Evolutionary conservation across 2,797 vertebrate genomes (phyloP), one percentile per base, ranked within the genome.

Genomic region (Chaunax sp.): DNA sequence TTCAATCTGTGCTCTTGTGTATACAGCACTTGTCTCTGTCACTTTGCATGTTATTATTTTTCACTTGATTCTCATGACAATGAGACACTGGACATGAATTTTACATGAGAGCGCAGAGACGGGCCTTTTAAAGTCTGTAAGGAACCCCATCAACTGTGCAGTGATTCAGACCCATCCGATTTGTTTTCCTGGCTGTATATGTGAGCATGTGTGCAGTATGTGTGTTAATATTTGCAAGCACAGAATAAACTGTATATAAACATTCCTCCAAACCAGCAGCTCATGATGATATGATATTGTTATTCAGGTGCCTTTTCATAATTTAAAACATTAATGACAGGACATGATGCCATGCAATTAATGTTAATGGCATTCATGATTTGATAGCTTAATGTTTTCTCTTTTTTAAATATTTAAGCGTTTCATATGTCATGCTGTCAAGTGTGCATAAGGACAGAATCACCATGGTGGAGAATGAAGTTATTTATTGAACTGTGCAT

Each of bases 41-140:
- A 44, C 77, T 69, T 80, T 78, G 71, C 59, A 73, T 23, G 35
- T 79, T 60, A 72, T 88, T 84, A 63, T 86, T 79, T 79, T 85
- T 76, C 72, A 77, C 64, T 83, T 66, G 45, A 63, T 57, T 74
- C 85, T 82, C 72, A 81, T 65, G 60, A 83, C 65, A 57, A 58
- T 69, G 45, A 79, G 57, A 59, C 37, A 63, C 22, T 38, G 6
- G 25, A 61, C 51, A 52, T 73, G 11, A 63, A 67, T 64, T 72
- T 19, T 45, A 41, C 66, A 45, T 61, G 49, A 65, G 50, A 70
- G 47, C 15, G 6, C 15, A 53, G 60, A 52, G 14, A 35, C 43
- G 44, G 28, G 7, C 1, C 13, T 38, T 65, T 68, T 72, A 18
- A 62, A 33, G 20, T 64, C 23, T 61, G 33, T 62, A 37, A 56